These are phyloP conservation scores for Octodonta nipae DNA, from an alignment of 2,888 invertebrate species.

Conservation along the genomic window DNA sequence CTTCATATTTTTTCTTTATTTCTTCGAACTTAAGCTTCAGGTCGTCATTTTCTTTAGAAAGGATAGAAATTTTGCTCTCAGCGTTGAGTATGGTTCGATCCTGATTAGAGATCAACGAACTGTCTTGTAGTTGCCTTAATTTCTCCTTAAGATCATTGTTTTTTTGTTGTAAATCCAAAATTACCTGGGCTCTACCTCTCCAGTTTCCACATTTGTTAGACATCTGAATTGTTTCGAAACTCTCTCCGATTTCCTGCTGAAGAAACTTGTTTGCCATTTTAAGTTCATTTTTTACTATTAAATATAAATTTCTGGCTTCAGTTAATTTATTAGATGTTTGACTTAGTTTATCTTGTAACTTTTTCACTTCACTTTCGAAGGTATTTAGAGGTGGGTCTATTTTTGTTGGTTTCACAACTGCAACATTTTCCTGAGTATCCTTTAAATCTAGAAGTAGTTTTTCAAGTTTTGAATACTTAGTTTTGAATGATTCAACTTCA, in stretches of 20 bases:
- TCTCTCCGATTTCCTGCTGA: slow-evolving; percentile 63
- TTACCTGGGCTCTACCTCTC: slow-evolving; percentile 68
- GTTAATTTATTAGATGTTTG: slow-evolving; percentile 48
- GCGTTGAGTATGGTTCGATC: slow-evolving; percentile 8
- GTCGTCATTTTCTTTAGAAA: slow-evolving; percentile 44
- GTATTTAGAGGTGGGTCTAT: slow-evolving; percentile 18
- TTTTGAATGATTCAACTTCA: slow-evolving; percentile 46
- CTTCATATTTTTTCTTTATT: slow-evolving; percentile 50
- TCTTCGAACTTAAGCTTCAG: slow-evolving; percentile 45
- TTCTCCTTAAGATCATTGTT: slow-evolving; percentile 53
- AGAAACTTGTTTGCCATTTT: slow-evolving; percentile 59
- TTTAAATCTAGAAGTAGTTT: slow-evolving; percentile 35
- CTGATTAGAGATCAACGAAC: too few relatives aligned
- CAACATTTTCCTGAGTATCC: slow-evolving; percentile 7
- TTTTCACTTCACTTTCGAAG: slow-evolving; percentile 44
- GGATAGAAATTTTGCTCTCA: slow-evolving; percentile 15
- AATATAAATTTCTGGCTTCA: slow-evolving; percentile 55
- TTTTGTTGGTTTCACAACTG: not conserved
- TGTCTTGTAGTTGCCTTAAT: slow-evolving; percentile 33
- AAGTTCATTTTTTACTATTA: slow-evolving; percentile 56
- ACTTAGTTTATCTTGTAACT: slow-evolving; percentile 47
- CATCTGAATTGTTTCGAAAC: slow-evolving; percentile 48
- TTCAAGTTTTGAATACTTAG: slow-evolving; percentile 44
- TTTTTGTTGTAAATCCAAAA: slow-evolving; percentile 54
- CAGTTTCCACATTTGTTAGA: slow-evolving; percentile 49